Base-by-base conservation (phyloP, 1,140 invertebrate species). In the Magallana ariakensis region DNA sequence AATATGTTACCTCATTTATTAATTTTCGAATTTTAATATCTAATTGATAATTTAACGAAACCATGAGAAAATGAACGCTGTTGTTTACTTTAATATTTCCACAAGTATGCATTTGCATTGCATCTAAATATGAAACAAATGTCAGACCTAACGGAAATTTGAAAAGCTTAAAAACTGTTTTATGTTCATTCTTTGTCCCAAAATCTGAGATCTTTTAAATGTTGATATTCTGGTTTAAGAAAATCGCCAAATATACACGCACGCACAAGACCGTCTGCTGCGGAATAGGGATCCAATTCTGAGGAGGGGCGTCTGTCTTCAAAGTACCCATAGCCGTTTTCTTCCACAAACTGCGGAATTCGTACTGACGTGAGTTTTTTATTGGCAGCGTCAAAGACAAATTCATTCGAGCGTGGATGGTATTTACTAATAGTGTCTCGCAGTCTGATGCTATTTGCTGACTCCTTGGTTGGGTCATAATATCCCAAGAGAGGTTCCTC, bases 231-330 rank as follows among this genome's bases (percentile, higher is more conserved):
- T 46, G 33, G 84, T 15, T 33, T 82, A 9, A 81, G 22, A 53
- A 81, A 86, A 16, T 97, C 96, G 87, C 96, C 95, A 83, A 89
- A 75, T 56, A 90, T 80, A 55, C 84, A 85, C 0, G 85, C 80
- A n/a, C 92, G 85, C 54, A 91, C 89, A 16, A 94, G 53, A n/a
- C 89, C 89, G 84, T 93, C 92, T 0, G 92, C 92, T 8, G 93
- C 93, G 10, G 88, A 94, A 94, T 98, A 98, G 0, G 98, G 98
- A 95, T 99, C 98, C 93, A 97, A 97, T 95, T 99, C 99, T 86
- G 97, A 98, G 5, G 98, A 96, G 11, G 98, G 98, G 93, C 98
- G 95, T 85, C 98, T 95, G 94, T 99, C 98, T 94, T 99, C 98
- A 86, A 99, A 94, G 93, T 98, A 99, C 5, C 98, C 98, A 93